Percentiles rank a stretch among this genome's conserved stretches.
Evolutionary conservation across 2,113 vertebrate species (phyloP).

Genomic region (Cyanocitta stelleri): DNA sequence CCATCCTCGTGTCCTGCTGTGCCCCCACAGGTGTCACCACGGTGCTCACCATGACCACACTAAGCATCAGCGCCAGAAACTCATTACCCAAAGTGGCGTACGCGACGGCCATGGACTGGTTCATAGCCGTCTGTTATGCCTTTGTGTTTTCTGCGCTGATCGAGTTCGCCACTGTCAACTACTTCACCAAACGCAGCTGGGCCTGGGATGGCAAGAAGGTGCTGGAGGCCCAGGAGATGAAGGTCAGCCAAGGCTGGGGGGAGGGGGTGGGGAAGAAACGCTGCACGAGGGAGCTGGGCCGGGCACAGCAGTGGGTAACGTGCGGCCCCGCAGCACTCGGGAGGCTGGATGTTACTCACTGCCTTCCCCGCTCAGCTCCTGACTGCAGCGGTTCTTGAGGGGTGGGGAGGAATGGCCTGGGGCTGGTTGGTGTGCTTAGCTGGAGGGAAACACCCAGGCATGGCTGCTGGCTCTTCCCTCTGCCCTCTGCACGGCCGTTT

Average conservation of each 20-base stretch:
- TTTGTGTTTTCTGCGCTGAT: slow-evolving; percentile 99
- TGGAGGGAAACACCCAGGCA: background rate
- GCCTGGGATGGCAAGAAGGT: slow-evolving; percentile 97
- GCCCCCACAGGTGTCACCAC: slow-evolving; percentile 89
- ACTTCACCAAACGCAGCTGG: slow-evolving; percentile 99
- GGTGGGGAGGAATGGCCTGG: background rate
- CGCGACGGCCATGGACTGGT: slow-evolving; percentile 99
- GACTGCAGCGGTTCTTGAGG: slow-evolving; percentile 63
- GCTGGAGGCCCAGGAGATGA: slow-evolving; percentile 87
- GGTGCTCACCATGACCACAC: slow-evolving; percentile 97
- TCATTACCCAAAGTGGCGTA: slow-evolving; percentile 98
- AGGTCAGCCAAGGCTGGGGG: slow-evolving; percentile 78
- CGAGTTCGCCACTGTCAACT: slow-evolving; percentile 98
- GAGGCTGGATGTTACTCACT: slow-evolving; percentile 70
- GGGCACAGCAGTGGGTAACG: slow-evolving; percentile 65
- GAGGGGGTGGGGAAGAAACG: slow-evolving; percentile 14
- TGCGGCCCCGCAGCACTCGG: slow-evolving; percentile 36
- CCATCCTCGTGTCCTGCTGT: slow-evolving; percentile 11
- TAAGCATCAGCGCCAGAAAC: slow-evolving; percentile 99
- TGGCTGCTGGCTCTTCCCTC: background rate
- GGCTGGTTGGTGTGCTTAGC: background rate
- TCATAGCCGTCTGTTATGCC: slow-evolving; percentile 99
- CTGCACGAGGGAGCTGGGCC: slow-evolving; percentile 42
- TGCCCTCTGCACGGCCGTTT: background rate
- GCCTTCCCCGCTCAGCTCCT: slow-evolving; percentile 56